phyloP scores from a whole-genome alignment of 2,888 invertebrate genomes.

The Bimastos eiseni region DNA sequence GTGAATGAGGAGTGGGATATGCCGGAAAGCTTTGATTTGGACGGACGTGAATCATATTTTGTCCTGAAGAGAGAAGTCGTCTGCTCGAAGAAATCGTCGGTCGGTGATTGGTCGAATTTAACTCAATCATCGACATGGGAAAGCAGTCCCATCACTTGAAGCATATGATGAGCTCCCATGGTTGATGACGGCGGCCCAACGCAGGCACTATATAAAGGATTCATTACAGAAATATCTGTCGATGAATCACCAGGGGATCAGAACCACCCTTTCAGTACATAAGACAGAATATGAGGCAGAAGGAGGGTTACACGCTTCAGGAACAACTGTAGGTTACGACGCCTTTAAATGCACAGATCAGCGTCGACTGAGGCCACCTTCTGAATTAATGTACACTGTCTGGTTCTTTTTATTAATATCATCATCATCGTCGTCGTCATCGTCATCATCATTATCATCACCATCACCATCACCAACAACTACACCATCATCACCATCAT shows the following conservation, averaged over 20 bases:
- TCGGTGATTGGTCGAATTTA: neutral
- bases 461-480: neutral
- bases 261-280: neutral
- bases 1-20: neutral
- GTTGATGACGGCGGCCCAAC: neutral
- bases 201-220: neutral
- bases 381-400: too few relatives aligned
- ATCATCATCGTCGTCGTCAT: too few relatives aligned
- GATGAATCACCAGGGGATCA: neutral
- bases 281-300: neutral
- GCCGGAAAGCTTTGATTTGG: neutral
- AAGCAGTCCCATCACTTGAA: neutral
- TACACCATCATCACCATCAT: neutral
- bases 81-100: neutral
- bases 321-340: neutral
- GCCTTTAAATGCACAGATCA: too few relatives aligned
- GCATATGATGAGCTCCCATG: constrained; percentile 4
- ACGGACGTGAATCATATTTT: neutral
- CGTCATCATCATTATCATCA: too few relatives aligned
- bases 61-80: neutral
- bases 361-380: too few relatives aligned
- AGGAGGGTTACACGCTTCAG: too few relatives aligned
- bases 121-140: neutral
- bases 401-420: too few relatives aligned
- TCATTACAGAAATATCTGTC: neutral